Conservation (phyloP, 2,797 vertebrate genomes). For the Ptychobarbus kaznakovi region DNA sequence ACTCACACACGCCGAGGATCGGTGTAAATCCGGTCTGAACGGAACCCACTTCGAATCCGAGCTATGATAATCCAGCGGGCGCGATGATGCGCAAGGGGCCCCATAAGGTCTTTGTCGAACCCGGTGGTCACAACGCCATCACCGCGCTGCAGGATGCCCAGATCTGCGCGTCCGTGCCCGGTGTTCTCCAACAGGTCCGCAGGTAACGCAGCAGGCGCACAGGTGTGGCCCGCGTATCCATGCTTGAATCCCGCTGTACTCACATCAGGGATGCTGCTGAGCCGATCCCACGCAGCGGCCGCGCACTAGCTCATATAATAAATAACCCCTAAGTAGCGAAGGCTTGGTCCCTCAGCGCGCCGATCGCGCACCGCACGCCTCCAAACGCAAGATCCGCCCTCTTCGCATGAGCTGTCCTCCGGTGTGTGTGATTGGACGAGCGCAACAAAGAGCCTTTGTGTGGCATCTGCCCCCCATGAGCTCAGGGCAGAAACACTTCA, state of each 20-base stretch:
- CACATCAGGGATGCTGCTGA: constrained; percentile 19
- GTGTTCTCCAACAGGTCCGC: constrained; percentile 65
- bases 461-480: constrained; percentile 57
- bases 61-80: constrained; percentile 34
- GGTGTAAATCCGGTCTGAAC: constrained; percentile 7
- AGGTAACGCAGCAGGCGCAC: constrained; percentile 72
- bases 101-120: constrained; percentile 58
- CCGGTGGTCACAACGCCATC: constrained; percentile 66
- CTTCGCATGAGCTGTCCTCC: constrained; percentile 67
- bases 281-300: neutral
- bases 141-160: constrained; percentile 40
- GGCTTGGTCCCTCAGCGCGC: neutral
- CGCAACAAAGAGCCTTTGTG: constrained; percentile 79
- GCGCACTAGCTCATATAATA: neutral
- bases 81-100: constrained; percentile 18
- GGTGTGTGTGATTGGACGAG: constrained; percentile 63
- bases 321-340: constrained; percentile 7
- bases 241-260: constrained; percentile 39
- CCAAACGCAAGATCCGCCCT: constrained; percentile 70
- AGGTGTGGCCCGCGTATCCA: constrained; percentile 61
- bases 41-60: constrained; percentile 8
- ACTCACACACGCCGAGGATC: constrained; percentile 42
- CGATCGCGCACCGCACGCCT: constrained; percentile 56
- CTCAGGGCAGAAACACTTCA: constrained; percentile 47
- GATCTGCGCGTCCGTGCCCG: constrained; percentile 72